Evolutionary conservation across 2,797 vertebrate species (phyloP).

Genomic region (Clarias fuscus): DNA sequence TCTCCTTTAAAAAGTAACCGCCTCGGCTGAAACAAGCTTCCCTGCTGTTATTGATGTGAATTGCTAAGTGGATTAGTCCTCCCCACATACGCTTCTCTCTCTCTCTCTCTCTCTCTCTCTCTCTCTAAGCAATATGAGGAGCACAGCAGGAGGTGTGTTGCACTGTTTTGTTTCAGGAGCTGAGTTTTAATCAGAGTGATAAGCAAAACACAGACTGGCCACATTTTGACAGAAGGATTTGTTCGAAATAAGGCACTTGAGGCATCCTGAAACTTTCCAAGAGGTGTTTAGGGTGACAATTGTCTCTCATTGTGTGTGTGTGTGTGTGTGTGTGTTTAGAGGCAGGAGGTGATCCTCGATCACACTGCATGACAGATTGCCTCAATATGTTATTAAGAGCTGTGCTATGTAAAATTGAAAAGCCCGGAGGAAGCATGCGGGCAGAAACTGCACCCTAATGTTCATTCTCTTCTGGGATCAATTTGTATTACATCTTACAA

Average conservation of each 20-base stretch:
- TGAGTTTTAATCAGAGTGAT: conserved; percentile 18
- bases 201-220: conserved; percentile 4
- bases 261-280: background rate
- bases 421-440: background rate
- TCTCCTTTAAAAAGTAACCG: background rate
- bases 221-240: conserved; percentile 2
- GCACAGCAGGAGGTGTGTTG: conserved; percentile 13
- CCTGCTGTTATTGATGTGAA: conserved; percentile 33
- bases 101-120: conserved; percentile 18
- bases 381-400: conserved; percentile 25
- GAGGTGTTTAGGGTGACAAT: background rate
- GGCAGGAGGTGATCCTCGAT: background rate
- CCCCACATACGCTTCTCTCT: background rate
- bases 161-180: conserved; percentile 1
- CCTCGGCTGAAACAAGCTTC: conserved; percentile 4
- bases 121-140: background rate
- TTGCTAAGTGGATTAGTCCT: conserved; percentile 30
- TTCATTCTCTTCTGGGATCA: conserved; percentile 17
- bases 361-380: conserved; percentile 4
- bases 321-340: background rate
- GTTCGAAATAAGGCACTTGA: background rate
- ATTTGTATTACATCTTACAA: background rate
- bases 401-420: conserved; percentile 5
- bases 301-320: background rate
- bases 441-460: background rate